These are phyloP conservation scores for Nymphicus hollandicus DNA, from an alignment of 2,113 vertebrate genomes.

Conservation along the genomic window DNA sequence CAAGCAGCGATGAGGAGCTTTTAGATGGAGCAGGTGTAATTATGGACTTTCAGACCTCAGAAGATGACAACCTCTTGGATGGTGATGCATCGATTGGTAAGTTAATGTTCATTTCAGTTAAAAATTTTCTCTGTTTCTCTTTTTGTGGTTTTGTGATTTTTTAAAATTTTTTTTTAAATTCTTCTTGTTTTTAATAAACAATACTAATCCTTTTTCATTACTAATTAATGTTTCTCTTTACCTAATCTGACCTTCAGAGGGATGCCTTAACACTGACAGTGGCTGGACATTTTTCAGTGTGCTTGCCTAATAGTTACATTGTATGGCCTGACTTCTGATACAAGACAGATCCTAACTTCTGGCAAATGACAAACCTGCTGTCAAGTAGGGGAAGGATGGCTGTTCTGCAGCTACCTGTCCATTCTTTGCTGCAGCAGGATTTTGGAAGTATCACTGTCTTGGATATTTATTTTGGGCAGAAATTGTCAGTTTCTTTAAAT, in stretches of 20 bases:
- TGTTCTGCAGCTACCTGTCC: background rate
- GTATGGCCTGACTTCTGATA: background rate
- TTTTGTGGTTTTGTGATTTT: background rate
- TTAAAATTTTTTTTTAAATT: no score
- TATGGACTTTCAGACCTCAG: constrained; percentile 99
- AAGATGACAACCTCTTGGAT: constrained; percentile 97
- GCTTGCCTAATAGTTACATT: background rate
- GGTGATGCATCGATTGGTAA: constrained; percentile 93
- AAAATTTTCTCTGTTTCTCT: background rate
- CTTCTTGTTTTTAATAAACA: background rate
- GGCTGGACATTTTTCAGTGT: background rate
- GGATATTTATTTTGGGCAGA: background rate
- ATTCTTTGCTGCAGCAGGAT: background rate
- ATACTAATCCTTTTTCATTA: background rate
- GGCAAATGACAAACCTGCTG: background rate
- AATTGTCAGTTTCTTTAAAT: background rate
- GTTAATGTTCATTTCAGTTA: constrained; percentile 8
- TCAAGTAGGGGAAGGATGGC: background rate
- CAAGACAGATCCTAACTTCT: background rate
- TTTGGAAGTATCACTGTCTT: background rate
- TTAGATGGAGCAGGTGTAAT: constrained; percentile 93
- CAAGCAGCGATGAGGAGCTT: constrained; percentile 97
- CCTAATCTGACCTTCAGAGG: background rate
- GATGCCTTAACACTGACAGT: background rate
- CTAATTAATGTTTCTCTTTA: background rate